Percentiles rank a stretch among this genome's conserved stretches.
These are phyloP conservation scores for Microhierax caerulescens DNA, from an alignment of 2,797 vertebrate genomes.

Conservation along the genomic window DNA sequence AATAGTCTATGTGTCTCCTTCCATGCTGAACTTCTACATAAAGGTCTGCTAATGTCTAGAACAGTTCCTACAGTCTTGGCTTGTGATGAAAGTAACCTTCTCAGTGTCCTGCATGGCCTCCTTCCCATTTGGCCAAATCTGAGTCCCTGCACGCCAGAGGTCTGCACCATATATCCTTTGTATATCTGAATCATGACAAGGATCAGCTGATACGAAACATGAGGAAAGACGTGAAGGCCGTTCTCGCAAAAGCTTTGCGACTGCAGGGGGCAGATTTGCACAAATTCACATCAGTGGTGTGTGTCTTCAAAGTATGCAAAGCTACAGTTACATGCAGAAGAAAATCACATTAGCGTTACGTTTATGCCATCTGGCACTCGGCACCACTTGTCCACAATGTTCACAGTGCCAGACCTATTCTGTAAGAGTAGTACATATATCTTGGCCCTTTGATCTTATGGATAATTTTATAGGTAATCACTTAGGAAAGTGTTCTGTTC, in stretches of 20 bases:
- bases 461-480: neutral
- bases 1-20: conserved; percentile 22
- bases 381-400: neutral
- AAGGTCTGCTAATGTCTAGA: conserved; percentile 32
- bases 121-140: conserved; percentile 15
- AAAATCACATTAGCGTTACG: rapidly evolving
- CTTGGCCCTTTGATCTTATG: neutral
- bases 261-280: conserved; percentile 49
- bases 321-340: neutral
- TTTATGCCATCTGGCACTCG: neutral
- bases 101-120: conserved; percentile 20
- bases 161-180: conserved; percentile 13
- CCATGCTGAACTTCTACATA: neutral
- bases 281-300: neutral
- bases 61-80: conserved; percentile 53
- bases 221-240: neutral
- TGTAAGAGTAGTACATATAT: neutral
- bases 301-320: conserved; percentile 2
- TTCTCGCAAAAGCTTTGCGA: neutral
- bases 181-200: conserved; percentile 34
- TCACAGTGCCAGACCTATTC: neutral
- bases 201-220: conserved; percentile 56
- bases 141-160: neutral
- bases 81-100: conserved; percentile 44
- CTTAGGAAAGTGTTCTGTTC: neutral